Evolutionary conservation across 2,888 invertebrate species (phyloP).

Genomic region (Acleris literana): DNA sequence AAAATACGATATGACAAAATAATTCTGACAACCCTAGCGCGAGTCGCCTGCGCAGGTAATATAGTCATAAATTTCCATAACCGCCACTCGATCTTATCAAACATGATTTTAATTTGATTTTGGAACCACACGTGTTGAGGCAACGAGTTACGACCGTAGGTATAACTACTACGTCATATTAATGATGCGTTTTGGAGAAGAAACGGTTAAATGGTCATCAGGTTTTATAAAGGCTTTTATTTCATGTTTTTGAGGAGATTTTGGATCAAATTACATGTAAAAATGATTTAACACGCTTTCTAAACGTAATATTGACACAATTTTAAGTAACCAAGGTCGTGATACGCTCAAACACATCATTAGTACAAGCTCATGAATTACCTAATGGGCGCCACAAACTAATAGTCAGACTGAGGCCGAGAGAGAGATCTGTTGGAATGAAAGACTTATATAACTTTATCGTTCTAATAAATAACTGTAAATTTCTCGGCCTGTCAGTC

Average conservation of each 20-base stretch:
- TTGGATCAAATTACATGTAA: constrained; percentile 3
- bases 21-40: constrained; percentile 32
- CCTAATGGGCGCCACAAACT: too few species aligned
- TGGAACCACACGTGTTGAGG: constrained; percentile 81
- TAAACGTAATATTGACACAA: too few species aligned
- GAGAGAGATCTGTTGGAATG: too few species aligned
- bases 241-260: constrained; percentile 5
- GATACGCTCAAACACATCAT: too few species aligned
- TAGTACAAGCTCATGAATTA: too few species aligned
- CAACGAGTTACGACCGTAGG: constrained; percentile 74
- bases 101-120: constrained; percentile 84
- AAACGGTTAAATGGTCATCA: neutral
- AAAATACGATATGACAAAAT: too few species aligned
- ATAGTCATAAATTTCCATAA: constrained; percentile 84
- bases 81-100: constrained; percentile 84
- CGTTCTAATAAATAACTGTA: too few species aligned
- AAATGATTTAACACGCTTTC: neutral
- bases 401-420: too few species aligned
- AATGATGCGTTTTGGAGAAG: constrained; percentile 22
- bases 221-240: neutral
- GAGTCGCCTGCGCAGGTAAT: constrained; percentile 82
- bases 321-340: too few species aligned
- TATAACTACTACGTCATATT: constrained; percentile 45
- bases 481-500: too few species aligned
- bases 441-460: too few species aligned